Evolutionary conservation across 1,140 invertebrate species (phyloP), one percentile per base, ranked within the genome.

Genomic region (Phthorimaea operculella): DNA sequence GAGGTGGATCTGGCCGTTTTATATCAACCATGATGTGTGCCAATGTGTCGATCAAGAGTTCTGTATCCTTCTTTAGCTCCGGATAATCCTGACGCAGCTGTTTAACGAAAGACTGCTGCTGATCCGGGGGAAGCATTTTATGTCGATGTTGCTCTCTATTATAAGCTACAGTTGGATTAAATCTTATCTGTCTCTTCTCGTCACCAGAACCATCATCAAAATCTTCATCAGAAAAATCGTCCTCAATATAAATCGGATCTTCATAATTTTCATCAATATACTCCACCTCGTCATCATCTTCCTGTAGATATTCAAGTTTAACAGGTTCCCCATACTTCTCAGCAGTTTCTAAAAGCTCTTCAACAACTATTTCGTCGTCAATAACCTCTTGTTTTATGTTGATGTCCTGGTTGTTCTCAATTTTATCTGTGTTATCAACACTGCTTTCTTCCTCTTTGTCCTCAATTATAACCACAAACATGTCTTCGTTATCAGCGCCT

Each of bases 381-480:
- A 62, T 18, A 10, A 44, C 8, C 56, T 76, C 74, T 11, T 68
- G 21, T 59, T 74, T 72, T n/a, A 69, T 58, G 42, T 59, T 6
- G 21, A 64, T n/a, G 8, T 6, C 18, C 14, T 52, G 33, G 6
- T 12, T 7, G 33, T 34, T 52, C 49, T 17, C 52, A 57, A 12
- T 33, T 44, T 49, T 6, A 28, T 4, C 2, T 28, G 21, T 28
- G 21, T 28, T 28, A 28, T 28, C 21, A 28, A 53, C 17, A n/a
- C 57, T 28, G 6, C 21, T 4, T 28, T 53, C 55, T 33, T 55
- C 53, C n/a, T 62, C 63, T 16, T 69, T 70, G 21, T 83, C 71
- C 6, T 64, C 72, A n/a, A 78, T 55, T 39, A 83, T 74, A 51
- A 83, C 71, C 45, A 83, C 66, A 57, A 77, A 70, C 52, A 75